Evolutionary conservation across 1,140 invertebrate species (phyloP), one percentile per base, ranked within the genome.

Genomic region (Adoxophyes honmai): DNA sequence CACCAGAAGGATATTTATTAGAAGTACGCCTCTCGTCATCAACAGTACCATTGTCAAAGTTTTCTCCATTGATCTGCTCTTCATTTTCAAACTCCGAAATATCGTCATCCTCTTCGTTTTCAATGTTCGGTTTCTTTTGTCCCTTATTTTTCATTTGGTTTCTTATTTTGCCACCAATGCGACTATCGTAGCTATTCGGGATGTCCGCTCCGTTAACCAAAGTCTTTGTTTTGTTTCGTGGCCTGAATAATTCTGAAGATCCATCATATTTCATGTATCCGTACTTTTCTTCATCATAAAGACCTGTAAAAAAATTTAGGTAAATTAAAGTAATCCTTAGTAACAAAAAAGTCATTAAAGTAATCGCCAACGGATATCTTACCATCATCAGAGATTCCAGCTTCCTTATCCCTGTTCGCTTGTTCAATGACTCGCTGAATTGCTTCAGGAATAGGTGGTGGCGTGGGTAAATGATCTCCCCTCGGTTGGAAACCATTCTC

Each of bases 381-480:
- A 86, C 83, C 81, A 64, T 86, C 80, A 63, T 86, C 71, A 51
- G 56, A 53, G 21, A 77, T 63, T 53, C 81, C 83, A 52, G 66
- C 66, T 38, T 63, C 62, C 62, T 75, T 73, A 53, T 86, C 69
- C 57, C 57, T 72, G 18, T 56, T 55, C 6, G 70, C 73, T 71
- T 85, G 90, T 13, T 90, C 86, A 42, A 93, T 83, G 28, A 91
- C 84, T 56, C 81, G 89, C 48, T 87, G 78, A 68, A 90, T 90
- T 10, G 68, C 90, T 42, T 82, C 72, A 53, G 90, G 90, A 55
- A 91, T 78, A 4, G 90, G 90, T 8, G 90, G 90, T 55, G 95
- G 92, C 0, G 94, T 96, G 14, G 95, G 95, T 58, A 97, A 90
- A 89, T 96, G 95, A 68, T 94, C 94, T 34, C 95, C 95, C 55